phyloP scores from a whole-genome alignment of 2,113 vertebrate genomes.

The Vidua chalybeata region DNA sequence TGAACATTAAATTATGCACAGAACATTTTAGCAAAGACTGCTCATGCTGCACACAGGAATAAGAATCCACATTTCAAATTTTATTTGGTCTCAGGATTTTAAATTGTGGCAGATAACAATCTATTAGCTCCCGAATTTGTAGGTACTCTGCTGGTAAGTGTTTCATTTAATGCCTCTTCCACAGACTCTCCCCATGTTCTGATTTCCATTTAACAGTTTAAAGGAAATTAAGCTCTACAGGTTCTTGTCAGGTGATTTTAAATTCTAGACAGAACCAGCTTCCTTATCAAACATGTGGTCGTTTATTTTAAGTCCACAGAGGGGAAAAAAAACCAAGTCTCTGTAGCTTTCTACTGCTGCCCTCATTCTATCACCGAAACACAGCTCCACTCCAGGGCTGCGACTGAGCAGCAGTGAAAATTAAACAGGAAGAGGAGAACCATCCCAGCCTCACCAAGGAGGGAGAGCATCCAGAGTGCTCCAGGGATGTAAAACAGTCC shows the following conservation, averaged over 20 bases:
- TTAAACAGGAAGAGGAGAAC: background rate
- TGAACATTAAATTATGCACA: constrained; percentile 22
- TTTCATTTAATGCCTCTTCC: background rate
- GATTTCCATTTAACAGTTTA: constrained; percentile 20
- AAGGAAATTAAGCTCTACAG: constrained; percentile 25
- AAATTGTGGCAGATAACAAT: constrained; percentile 28
- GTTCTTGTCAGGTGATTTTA: background rate
- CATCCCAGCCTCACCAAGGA: background rate
- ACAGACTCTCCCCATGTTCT: background rate
- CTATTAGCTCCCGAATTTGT: constrained; percentile 22
- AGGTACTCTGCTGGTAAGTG: constrained; percentile 24
- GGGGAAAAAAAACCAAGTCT: background rate
- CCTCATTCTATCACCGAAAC: background rate
- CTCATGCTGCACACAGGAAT: constrained; percentile 19
- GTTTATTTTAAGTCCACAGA: background rate
- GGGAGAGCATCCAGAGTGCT: accelerated
- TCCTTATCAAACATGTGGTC: background rate
- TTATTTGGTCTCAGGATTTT: constrained; percentile 30
- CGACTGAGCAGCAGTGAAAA: background rate
- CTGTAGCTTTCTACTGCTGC: background rate
- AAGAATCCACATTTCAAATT: background rate
- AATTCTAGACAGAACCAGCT: constrained; percentile 14
- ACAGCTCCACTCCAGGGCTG: background rate
- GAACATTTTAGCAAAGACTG: constrained; percentile 17
- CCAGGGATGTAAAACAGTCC: background rate